Evolutionary conservation across 2,113 vertebrate species (phyloP).

Genomic region (Anas platyrhynchos): DNA sequence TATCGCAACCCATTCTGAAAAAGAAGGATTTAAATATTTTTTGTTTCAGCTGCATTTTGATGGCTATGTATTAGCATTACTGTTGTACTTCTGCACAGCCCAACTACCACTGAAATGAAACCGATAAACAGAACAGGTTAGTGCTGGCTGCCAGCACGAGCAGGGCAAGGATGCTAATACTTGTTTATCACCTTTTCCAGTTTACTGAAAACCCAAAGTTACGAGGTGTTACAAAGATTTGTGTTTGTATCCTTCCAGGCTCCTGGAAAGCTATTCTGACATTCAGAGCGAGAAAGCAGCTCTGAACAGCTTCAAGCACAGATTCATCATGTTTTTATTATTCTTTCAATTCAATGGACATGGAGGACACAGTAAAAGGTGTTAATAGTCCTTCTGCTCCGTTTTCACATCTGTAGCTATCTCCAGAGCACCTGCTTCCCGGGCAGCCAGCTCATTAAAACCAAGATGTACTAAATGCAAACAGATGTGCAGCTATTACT

Average conservation of each 20-base stretch:
- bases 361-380: not conserved
- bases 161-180: not conserved
- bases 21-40: not conserved
- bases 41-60: not conserved
- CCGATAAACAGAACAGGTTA: not conserved
- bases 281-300: not conserved
- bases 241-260: not conserved
- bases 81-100: not conserved
- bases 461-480: not conserved
- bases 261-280: not conserved
- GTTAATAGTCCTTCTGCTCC: not conserved
- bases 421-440: not conserved
- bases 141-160: not conserved
- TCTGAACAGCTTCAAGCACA: not conserved
- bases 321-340: not conserved
- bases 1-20: not conserved
- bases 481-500: not conserved
- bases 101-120: not conserved
- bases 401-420: rapidly evolving
- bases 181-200: not conserved
- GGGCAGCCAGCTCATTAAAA: not conserved
- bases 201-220: not conserved
- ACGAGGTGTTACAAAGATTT: not conserved
- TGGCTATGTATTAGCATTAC: not conserved
- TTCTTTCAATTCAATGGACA: not conserved